phyloP scores from a whole-genome alignment of 2,888 invertebrate species.

The Tinea pellionella region DNA sequence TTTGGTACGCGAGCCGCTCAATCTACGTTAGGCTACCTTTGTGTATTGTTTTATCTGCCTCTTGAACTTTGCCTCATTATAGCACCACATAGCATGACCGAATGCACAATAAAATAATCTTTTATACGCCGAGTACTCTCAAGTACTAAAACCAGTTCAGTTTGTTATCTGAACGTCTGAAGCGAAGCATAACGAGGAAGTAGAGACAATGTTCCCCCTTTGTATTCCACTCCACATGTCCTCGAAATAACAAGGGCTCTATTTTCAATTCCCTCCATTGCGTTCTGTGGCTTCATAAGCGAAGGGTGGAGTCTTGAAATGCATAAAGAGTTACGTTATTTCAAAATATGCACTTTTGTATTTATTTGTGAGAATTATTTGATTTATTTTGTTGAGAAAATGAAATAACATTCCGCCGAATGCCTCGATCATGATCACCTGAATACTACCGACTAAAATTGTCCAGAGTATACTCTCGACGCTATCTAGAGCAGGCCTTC shows the following conservation, averaged over 20 bases:
- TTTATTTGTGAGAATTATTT: background rate
- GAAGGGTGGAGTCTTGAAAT: conserved; percentile 38
- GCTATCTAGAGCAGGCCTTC: too few species aligned
- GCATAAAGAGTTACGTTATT: conserved; percentile 26
- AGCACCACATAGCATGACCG: background rate
- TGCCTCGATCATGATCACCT: too few species aligned
- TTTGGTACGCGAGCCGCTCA: too few species aligned
- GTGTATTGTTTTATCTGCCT: too few species aligned
- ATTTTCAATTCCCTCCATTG: conserved; percentile 59
- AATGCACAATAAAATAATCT: conserved; percentile 8
- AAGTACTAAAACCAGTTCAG: conserved; percentile 25
- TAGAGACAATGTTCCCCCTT: conserved; percentile 57
- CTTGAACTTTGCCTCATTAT: conserved; percentile 7
- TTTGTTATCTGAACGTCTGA: conserved; percentile 61
- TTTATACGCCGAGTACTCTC: background rate
- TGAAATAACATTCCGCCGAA: too few species aligned
- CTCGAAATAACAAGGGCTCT: conserved; percentile 66
- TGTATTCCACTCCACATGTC: conserved; percentile 58
- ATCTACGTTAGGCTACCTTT: too few species aligned
- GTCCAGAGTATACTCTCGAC: too few species aligned
- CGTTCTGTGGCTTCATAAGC: conserved; percentile 40
- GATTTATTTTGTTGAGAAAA: too few species aligned
- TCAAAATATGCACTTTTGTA: background rate
- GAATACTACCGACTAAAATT: too few species aligned
- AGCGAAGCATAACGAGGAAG: conserved; percentile 55